These are phyloP conservation scores for Cryptocheilus praepositus DNA, from an alignment of 2,888 invertebrate species.

Conservation along the genomic window DNA sequence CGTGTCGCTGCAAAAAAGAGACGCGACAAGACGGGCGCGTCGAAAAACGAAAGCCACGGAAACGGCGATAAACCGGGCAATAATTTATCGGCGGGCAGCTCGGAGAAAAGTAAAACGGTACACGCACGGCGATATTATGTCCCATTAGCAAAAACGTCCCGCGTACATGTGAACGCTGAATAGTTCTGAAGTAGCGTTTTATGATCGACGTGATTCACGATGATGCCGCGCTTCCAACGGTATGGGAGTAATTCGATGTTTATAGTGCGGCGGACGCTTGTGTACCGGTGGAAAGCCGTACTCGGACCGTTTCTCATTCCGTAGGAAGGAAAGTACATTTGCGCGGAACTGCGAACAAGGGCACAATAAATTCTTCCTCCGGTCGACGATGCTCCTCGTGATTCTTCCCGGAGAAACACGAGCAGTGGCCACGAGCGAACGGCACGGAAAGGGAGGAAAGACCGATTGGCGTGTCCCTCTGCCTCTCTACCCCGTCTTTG, in stretches of 20 bases:
- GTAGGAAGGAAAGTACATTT: conserved; percentile 16
- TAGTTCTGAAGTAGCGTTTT: conserved; percentile 35
- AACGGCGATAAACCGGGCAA: too few species aligned
- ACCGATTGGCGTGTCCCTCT: conserved; percentile 23
- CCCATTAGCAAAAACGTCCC: too few species aligned
- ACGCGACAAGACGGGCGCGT: too few species aligned
- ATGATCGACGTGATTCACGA: conserved; percentile 23
- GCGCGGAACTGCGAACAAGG: conserved; percentile 30
- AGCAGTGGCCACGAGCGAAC: conserved; percentile 22
- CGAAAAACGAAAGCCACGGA: too few species aligned
- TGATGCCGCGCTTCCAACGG: conserved; percentile 15
- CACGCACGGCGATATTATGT: too few species aligned
- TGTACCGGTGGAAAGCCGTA: conserved; percentile 8
- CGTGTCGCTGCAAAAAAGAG: too few species aligned
- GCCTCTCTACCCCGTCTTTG: conserved; percentile 9
- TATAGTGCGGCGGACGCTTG: conserved; percentile 24
- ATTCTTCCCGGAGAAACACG: conserved; percentile 11
- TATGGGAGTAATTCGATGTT: conserved; percentile 20
- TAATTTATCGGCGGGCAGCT: too few species aligned
- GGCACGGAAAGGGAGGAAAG: conserved; percentile 19
- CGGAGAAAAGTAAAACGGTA: too few species aligned
- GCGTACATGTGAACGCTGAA: conserved; percentile 20
- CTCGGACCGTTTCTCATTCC: conserved; percentile 26
- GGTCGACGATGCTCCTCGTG: neutral
- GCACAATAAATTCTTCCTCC: conserved; percentile 42